Percentiles rank a stretch among this genome's conserved stretches.
These are phyloP conservation scores for Pampusana beccarii DNA, from an alignment of 2,113 vertebrate genomes.

Conservation along the genomic window DNA sequence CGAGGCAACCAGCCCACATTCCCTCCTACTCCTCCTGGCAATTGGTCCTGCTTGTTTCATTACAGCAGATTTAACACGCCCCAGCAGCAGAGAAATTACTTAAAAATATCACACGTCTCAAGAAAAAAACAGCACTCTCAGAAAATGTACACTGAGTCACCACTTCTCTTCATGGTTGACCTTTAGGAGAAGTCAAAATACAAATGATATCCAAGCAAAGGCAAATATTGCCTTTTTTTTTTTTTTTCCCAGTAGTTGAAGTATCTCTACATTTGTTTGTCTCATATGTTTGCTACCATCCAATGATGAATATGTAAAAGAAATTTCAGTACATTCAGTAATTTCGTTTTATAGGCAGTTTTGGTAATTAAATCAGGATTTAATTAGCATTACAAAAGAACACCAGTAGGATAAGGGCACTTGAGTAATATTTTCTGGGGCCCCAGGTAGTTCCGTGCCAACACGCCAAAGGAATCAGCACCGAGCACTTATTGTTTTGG, in stretches of 20 bases:
- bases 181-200: neutral
- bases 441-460: neutral
- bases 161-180: neutral
- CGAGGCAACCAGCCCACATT: neutral
- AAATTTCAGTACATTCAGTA: neutral
- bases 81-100: neutral
- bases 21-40: constrained; percentile 3
- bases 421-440: neutral
- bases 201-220: neutral
- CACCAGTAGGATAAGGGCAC: neutral
- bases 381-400: neutral
- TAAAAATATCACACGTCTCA: neutral
- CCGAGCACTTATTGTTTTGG: neutral
- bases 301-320: neutral
- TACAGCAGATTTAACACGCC: neutral
- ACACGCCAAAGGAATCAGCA: neutral
- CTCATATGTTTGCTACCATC: neutral
- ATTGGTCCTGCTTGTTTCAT: neutral
- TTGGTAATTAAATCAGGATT: neutral
- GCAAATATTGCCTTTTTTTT: neutral
- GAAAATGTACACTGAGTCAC: neutral
- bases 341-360: neutral
- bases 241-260: neutral
- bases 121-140: neutral
- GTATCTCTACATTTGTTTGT: neutral